Conservation (phyloP, 2,113 vertebrate species). For the Callithrix jacchus region DNA sequence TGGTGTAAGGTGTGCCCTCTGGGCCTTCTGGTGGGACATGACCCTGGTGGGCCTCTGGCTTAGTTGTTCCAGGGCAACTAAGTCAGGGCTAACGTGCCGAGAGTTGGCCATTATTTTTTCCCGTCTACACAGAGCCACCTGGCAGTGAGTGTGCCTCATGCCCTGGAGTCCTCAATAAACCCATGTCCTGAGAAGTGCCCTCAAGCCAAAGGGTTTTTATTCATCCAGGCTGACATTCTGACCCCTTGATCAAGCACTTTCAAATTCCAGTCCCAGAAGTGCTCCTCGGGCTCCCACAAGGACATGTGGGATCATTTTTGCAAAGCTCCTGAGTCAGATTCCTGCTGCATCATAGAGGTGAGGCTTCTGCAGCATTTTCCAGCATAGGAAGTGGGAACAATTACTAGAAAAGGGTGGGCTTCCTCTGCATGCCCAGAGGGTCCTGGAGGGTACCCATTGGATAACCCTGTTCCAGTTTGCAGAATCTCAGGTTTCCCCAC, state of each 20-base stretch:
- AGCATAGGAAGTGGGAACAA: neutral
- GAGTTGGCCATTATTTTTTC: neutral
- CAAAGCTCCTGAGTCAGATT: no score
- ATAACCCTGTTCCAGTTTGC: neutral
- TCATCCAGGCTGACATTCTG: neutral
- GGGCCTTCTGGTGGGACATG: neutral
- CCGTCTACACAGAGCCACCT: accelerated
- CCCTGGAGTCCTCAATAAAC: no score
- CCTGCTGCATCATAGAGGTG: accelerated
- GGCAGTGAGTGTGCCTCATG: neutral
- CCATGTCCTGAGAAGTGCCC: neutral
- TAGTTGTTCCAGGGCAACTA: no score
- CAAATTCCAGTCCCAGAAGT: neutral
- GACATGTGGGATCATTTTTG: neutral
- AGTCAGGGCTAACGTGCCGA: no score
- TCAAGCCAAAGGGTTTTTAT: neutral
- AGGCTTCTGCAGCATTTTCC: neutral
- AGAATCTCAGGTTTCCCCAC: neutral
- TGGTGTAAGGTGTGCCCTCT: neutral
- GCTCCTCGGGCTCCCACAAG: neutral
- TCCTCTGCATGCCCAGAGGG: no score
- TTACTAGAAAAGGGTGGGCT: neutral
- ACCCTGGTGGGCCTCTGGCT: accelerated
- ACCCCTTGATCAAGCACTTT: neutral
- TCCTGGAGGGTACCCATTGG: neutral